Evolutionary conservation across 1,140 invertebrate genomes (phyloP), one percentile per base, ranked within the genome.

Genomic region (Neodiprion pinetum): DNA sequence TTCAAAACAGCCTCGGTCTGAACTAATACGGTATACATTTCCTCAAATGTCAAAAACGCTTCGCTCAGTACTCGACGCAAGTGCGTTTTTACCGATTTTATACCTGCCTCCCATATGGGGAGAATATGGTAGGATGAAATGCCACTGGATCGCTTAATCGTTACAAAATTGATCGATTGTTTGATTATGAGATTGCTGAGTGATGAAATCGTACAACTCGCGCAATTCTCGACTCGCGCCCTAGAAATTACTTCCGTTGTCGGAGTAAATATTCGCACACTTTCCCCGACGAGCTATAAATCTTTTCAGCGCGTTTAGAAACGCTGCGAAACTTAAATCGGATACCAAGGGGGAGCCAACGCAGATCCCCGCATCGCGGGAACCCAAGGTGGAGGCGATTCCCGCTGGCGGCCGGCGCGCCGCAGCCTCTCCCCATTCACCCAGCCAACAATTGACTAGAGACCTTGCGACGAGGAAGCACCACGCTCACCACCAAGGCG

Each of bases 1-100:
- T 81, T 82, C 5, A 83, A 71, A 50, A 50, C 47, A 28, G 75
- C 71, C 76, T 83, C 81, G 14, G 82, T 77, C 75, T 81, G 77
- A 71, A 61, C 67, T n/a, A 80, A 61, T 12, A 77, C 53, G 10
- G 71, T 67, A 48, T 76, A 49, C 65, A 75, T 47, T 48, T 83
- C 49, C 9, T 82, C 67, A 77, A 75, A 65, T 23, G 72, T 75
- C 61, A 80, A 72, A 12, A 17, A 68, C 48, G 23, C 14, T 48
- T 47, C 23, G 79, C 21, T 17, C 78, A 67, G 65, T 77, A 82
- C 70, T 11, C 67, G 70, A 12, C 74, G 69, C 47, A 86, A 49
- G 48, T 81, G 78, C 49, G 79, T 68, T 65, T 76, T 76, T 11
- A 61, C n/a, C 11, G 66, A 53, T 48, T 71, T 72, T n/a, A 76